phyloP scores from a whole-genome alignment of 2,888 invertebrate species.

The Phrixothrix hirtus region DNA sequence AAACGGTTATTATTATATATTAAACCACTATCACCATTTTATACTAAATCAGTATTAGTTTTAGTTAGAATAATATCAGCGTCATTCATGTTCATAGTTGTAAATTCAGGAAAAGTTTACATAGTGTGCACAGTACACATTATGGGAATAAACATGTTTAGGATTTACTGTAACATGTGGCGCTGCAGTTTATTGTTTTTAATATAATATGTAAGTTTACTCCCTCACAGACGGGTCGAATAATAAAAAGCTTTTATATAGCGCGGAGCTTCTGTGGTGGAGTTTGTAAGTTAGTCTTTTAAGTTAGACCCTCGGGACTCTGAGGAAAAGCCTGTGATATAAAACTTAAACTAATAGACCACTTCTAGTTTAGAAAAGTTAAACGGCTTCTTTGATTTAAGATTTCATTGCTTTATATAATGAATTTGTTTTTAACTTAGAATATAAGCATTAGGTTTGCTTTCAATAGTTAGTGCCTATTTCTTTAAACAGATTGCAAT shows the following conservation, averaged over 20 bases:
- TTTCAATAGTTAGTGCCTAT: not conserved
- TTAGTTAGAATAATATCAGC: too few species aligned
- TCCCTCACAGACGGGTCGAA: constrained; percentile 15
- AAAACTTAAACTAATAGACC: constrained; percentile 7
- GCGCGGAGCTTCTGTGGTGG: constrained; percentile 8
- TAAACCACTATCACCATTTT: too few species aligned
- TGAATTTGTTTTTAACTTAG: not conserved
- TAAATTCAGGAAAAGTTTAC: too few species aligned
- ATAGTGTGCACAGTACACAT: too few species aligned
- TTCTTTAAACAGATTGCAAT: too few species aligned
- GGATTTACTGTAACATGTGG: constrained; percentile 8
- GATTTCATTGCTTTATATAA: too few species aligned
- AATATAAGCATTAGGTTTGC: not conserved
- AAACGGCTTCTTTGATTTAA: too few species aligned
- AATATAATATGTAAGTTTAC: constrained; percentile 23
- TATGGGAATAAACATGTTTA: too few species aligned
- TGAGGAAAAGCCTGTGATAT: constrained; percentile 5
- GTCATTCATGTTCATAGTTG: too few species aligned
- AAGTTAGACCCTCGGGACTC: constrained; percentile 12
- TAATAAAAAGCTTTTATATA: constrained; percentile 24
- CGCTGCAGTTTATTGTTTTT: constrained; percentile 22
- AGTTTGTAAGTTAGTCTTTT: constrained; percentile 12
- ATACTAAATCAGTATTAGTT: too few species aligned
- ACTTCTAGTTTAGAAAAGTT: too few species aligned
- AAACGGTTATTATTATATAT: too few species aligned